Evolutionary conservation across 2,113 vertebrate species (phyloP).

Genomic region (Paedocypris sp.): DNA sequence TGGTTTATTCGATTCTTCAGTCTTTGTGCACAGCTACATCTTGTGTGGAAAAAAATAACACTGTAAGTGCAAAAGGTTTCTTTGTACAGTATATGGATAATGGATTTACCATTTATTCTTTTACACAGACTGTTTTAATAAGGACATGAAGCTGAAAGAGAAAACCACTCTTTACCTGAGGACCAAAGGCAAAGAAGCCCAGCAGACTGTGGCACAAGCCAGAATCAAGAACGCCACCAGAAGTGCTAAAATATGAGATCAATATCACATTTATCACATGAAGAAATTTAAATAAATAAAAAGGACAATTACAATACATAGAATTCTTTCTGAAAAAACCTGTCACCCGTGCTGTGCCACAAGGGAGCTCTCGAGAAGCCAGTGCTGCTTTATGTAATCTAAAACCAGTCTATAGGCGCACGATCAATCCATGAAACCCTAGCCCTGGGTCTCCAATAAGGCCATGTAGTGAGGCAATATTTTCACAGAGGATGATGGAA

Average conservation of each 20-base stretch:
- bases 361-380: constrained; percentile 46
- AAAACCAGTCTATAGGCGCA: constrained; percentile 38
- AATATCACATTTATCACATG: not conserved
- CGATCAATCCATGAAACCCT: constrained; percentile 46
- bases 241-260: constrained; percentile 47
- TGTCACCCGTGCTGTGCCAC: constrained; percentile 35
- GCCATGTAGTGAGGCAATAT: constrained; percentile 35
- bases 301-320: too few relatives aligned
- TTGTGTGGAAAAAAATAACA: constrained; percentile 23
- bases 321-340: constrained; percentile 16
- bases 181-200: constrained; percentile 38
- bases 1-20: constrained; percentile 43
- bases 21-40: constrained; percentile 44
- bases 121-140: not conserved
- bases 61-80: not conserved
- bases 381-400: constrained; percentile 45
- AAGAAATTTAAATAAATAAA: too few relatives aligned
- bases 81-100: too few relatives aligned
- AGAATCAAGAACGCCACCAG: constrained; percentile 49
- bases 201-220: constrained; percentile 35
- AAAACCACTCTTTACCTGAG: constrained; percentile 44
- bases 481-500: constrained; percentile 29
- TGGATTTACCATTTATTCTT: too few relatives aligned
- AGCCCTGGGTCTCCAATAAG: constrained; percentile 38
- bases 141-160: not conserved